Base-by-base conservation (phyloP, 2,888 invertebrate species). In the Acanthopleura granulata region DNA sequence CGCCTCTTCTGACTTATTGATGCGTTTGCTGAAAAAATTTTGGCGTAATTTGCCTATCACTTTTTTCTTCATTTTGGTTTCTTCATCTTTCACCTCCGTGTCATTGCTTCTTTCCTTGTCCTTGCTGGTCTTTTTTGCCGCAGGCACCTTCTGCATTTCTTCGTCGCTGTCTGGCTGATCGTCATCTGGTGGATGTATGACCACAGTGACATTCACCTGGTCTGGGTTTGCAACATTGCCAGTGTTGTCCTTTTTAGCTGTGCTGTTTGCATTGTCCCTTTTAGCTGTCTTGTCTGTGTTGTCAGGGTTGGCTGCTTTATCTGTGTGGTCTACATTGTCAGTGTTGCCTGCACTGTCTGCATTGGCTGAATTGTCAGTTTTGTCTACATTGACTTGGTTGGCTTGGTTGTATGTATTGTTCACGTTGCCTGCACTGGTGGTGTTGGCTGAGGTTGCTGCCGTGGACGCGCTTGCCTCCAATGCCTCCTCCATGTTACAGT, bases 51-150 rank as follows among this genome's bases (percentile, higher is more conserved):
- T 22, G 4, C 22, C 18, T 16, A 66, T 18, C 3, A 66, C 66
- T 66, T 66, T 66, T 27, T 22, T 27, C 25, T 66, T 66, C 29
- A 66, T 22, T 57, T 22, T 57, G 57, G 18, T 57, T 27, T 66
- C 66, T 27, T 66, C 29, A 22, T 66, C 66, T 66, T 66, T 27
- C 25, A 1, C 25, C 4, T 66, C 66, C 0, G 79, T 81, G 50
- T 82, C 81, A 27, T 81, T 62, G 15, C 75, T 77, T n/a, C 27
- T 15, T 50, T 75, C 73, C 12, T 76, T 79, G 74, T 76, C 78
- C 29, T n/a, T n/a, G n/a, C n/a, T n/a, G n/a, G 72, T 57, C 12
- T 57, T 3, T 22, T 57, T 22, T 3, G 57, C 57, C 22, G 57
- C 57, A n/a, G 57, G 22, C 6, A 4, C 12, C 40, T 40, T 40